Evolutionary conservation across 2,888 invertebrate genomes (phyloP), one percentile per base, ranked within the genome.

Genomic region (Dorcus parallelipipedus): DNA sequence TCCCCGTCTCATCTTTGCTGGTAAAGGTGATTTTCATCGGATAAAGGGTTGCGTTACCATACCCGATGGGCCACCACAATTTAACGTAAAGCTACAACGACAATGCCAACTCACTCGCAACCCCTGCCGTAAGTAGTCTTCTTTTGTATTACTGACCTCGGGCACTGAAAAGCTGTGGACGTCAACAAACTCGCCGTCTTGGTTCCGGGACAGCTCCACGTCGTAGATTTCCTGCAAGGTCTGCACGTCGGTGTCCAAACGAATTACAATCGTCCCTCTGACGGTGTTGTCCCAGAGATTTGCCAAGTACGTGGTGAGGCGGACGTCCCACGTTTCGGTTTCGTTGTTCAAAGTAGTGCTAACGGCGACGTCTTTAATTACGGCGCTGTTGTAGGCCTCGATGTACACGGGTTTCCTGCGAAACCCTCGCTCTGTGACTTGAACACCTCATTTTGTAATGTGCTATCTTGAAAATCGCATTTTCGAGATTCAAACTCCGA

Each of bases 11-110:
- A 41, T 78, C 71, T 1, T 61, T 66, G 23, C 74, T 77, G 10
- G 66, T 70, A 41, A 85, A 81, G 1, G 79, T 79, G 1, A 88
- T 80, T 56, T 79, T 79, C 50, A 93, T 72, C 5, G 82, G 78
- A 72, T 97, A 97, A 3, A 97, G 78, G 0, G 82, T 82, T 73
- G 92, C 95, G 1, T 83, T 76, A 1, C 96, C 96, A 70, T 87
- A 91, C 17, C 95, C 97, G 77, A 95, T 96, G 0, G 98, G 98
- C 97, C 97, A 98, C 98, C 98, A 98, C 17, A 83, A 68, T 45
- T 83, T 74, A 0, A 90, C 83, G 49, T 75, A 68, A 38, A 74
- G 69, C 83, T 84, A 59, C 52, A 67, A 70, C 63, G 63, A 33
- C 26, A 33, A 33, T 7, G 26, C 26, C 26, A 33, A 6, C 3